Base-by-base conservation (phyloP, 2,888 invertebrate species). In the Caenorhabditis afra region DNA sequence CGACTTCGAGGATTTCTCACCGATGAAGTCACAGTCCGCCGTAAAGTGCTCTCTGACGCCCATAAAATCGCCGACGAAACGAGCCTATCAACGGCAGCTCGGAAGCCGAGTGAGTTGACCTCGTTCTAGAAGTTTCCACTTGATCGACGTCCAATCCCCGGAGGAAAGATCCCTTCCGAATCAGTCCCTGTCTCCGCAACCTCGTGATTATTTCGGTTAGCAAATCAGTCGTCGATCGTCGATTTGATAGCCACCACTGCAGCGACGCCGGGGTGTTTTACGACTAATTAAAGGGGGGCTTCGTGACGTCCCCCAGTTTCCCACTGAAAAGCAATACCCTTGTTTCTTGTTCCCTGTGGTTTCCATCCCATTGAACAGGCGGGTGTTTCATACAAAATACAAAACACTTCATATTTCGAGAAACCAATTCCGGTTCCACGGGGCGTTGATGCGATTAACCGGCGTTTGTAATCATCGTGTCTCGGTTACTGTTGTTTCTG, bases 41-140 rank as follows among this genome's bases (percentile, higher is more conserved):
- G 49, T 35, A 14, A 49, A 76, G 7, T 12, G 22, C 23, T 22
- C 52, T 14, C 47, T 77, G 55, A 70, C 70, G 11, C 77, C 79
- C 16, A 74, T 80, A 18, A 75, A 76, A 23, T 76, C 76, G 16
- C 80, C 80, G 18, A 70, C 61, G 20, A 80, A 80, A 37, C 49
- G 45, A 23, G 59, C 65, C 1, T 71, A 53, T 44, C 70, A 70
- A 12, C 50, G 66, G 44, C 45, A 65, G 47, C 20, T 71, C n/a
- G 12, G 57, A 35, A 55, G 65, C 20, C 44, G 18, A 53, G 65
- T 75, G 12, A 55, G 59, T 29, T n/a, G 4, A 29, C 10, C 18
- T 20, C 5, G 20, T 22, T 49, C 41, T 41, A 41, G 11, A 41
- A 41, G 41, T 14, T 4, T 41, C 7, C 3, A 29, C 7, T 7